Conservation (phyloP, 2,888 invertebrate genomes). For the Empis stercorea region DNA sequence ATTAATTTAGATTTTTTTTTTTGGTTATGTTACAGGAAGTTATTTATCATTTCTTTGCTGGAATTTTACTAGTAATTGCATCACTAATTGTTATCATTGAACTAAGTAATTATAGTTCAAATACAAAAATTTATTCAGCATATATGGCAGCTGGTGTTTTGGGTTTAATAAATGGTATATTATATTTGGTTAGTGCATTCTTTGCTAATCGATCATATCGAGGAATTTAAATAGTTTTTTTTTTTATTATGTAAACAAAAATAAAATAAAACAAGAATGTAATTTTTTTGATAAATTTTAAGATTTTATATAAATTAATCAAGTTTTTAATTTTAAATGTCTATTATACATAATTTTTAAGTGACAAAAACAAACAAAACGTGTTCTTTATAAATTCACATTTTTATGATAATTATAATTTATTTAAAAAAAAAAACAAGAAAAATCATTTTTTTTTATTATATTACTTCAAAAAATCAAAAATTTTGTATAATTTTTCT, state of each 20-base stretch:
- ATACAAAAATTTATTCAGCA: constrained; percentile 44
- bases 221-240: constrained; percentile 52
- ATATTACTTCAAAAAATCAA: no score
- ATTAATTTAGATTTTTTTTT: not conserved
- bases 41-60: constrained; percentile 65
- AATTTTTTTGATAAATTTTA: no score
- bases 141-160: constrained; percentile 60
- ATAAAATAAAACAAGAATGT: no score
- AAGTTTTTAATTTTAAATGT: no score
- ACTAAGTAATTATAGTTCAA: constrained; percentile 37
- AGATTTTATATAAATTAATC: no score
- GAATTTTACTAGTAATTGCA: constrained; percentile 56
- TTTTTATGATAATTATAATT: no score
- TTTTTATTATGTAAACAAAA: no score
- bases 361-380: not conserved
- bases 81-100: constrained; percentile 55
- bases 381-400: no score
- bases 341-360: no score
- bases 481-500: no score
- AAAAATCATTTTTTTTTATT: no score
- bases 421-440: no score
- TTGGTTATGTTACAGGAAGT: constrained; percentile 58
- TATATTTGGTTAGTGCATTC: constrained; percentile 66
- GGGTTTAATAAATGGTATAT: constrained; percentile 56
- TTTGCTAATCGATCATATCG: constrained; percentile 65